Conservation (phyloP, 1,140 invertebrate genomes). For the Pogonognathellus flavescens region DNA sequence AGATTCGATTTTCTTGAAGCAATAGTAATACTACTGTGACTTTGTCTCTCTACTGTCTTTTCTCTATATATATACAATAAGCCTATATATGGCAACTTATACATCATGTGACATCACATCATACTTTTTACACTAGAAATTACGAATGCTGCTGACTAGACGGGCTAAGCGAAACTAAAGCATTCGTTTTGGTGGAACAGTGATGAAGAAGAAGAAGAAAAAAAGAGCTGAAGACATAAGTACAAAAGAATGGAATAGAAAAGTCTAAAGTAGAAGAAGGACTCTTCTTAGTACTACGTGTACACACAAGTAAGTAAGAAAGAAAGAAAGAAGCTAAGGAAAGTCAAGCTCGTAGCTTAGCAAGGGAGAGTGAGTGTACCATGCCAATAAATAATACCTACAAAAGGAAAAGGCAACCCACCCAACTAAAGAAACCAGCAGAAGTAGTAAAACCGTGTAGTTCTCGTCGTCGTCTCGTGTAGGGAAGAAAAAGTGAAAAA, state of each 20-base stretch:
- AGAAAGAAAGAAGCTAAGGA: neutral
- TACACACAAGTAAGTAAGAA: neutral
- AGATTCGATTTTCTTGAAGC: slow-evolving; percentile 36
- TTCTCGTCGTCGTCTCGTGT: neutral
- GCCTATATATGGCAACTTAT: neutral
- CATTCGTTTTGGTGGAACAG: neutral
- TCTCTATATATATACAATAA: neutral
- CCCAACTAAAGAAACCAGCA: neutral
- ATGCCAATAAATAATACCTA: slow-evolving; percentile 26
- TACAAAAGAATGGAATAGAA: neutral
- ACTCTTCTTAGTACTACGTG: neutral
- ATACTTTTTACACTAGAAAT: neutral
- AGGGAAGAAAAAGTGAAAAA: slow-evolving; percentile 5
- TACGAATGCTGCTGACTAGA: neutral
- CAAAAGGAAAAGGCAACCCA: neutral
- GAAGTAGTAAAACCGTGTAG: neutral
- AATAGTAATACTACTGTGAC: no score
- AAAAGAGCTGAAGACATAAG: slow-evolving; percentile 16
- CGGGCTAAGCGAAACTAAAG: neutral
- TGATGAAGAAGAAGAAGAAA: neutral
- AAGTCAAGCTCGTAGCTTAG: no score
- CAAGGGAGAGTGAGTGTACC: neutral
- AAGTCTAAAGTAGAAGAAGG: neutral
- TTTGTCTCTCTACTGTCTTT: neutral
- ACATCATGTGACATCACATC: neutral